Evolutionary conservation across 53 echinoderm and acorn worm genomes (phyloP).

Genomic region (Crossaster papposus): DNA sequence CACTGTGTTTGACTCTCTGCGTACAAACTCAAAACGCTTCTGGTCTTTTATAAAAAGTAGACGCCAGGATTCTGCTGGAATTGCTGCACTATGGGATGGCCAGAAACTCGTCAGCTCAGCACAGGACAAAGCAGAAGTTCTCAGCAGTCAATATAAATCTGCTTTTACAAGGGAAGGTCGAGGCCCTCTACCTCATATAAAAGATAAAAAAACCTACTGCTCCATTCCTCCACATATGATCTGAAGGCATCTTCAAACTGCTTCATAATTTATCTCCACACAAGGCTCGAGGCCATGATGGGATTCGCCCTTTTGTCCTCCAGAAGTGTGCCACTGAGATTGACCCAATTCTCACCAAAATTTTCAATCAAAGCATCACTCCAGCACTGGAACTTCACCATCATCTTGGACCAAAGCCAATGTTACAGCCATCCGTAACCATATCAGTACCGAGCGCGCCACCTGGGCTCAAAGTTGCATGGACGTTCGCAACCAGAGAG

Average conservation of each 20-base stretch:
- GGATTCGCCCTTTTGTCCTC: too few species aligned
- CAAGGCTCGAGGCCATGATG: too few species aligned
- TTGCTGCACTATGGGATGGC: not conserved
- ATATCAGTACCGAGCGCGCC: too few species aligned
- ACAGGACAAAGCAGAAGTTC: conserved; percentile 13
- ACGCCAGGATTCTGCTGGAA: conserved; percentile 9
- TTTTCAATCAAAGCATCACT: conserved; percentile 3
- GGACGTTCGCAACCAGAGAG: too few species aligned
- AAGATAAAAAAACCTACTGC: too few species aligned
- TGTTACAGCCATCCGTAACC: too few species aligned
- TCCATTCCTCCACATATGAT: not conserved
- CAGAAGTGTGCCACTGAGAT: conserved; percentile 1
- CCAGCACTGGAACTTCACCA: too few species aligned
- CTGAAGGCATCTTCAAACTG: not conserved
- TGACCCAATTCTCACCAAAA: not conserved
- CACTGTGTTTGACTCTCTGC: conserved; percentile 34
- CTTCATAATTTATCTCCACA: not conserved
- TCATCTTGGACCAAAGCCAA: too few species aligned
- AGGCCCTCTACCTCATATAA: not conserved
- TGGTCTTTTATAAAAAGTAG: conserved; percentile 38
- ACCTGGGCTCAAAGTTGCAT: too few species aligned
- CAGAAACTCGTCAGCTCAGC: conserved; percentile 16
- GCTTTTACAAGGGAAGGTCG: not conserved
- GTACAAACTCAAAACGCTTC: conserved; percentile 12
- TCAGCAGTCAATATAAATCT: conserved; percentile 11